These are phyloP conservation scores for Platycercus adscitus DNA, from an alignment of 2,113 vertebrate genomes.

Conservation along the genomic window DNA sequence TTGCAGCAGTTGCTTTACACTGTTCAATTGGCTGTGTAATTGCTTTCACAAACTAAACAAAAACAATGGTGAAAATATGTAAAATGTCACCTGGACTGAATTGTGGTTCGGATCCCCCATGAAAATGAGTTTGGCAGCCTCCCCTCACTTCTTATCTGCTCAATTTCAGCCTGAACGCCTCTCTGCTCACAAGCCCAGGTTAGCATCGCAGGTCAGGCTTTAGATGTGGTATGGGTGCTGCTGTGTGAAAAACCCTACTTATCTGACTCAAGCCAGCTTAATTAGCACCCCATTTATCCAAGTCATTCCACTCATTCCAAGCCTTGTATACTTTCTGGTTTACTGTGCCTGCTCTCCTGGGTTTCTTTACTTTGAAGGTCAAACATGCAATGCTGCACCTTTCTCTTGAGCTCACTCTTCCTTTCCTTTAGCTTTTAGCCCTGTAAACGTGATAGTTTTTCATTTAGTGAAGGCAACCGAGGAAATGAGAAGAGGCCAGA, in stretches of 20 bases:
- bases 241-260: neutral
- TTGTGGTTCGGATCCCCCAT: neutral
- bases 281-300: neutral
- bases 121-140: neutral
- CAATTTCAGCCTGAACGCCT: neutral
- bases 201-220: neutral
- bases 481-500: neutral
- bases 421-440: neutral
- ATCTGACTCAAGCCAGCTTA: neutral
- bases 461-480: neutral
- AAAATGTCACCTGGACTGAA: constrained; percentile 54
- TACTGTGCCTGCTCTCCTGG: neutral
- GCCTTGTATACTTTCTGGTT: neutral
- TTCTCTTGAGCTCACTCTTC: neutral
- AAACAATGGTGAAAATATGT: constrained; percentile 60
- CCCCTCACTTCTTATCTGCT: neutral
- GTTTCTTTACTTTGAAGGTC: neutral
- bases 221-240: neutral
- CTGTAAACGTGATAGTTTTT: neutral
- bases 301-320: neutral
- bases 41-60: constrained; percentile 59
- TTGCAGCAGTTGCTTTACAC: constrained; percentile 56
- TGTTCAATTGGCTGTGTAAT: constrained; percentile 68
- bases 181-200: neutral
- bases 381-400: neutral